Percentiles rank a stretch among this genome's conserved stretches.
Conservation (phyloP, 2,797 vertebrate species). For the Micromesistius poutassou region DNA sequence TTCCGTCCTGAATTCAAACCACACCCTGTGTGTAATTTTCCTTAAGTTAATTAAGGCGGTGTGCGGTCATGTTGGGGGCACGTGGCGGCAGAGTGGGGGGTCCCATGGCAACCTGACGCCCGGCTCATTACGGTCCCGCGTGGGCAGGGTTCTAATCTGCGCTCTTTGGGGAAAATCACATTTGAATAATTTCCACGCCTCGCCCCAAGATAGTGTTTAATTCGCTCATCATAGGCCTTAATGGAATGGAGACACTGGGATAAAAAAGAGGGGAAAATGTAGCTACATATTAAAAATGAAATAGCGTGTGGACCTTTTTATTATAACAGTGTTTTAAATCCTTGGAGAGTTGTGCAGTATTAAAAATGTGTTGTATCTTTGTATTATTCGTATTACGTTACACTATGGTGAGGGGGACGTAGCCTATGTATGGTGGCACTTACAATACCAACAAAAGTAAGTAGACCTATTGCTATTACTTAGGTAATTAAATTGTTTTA, state of each 20-base stretch:
- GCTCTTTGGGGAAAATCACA: conserved; percentile 66
- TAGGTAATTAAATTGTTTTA: too few species aligned
- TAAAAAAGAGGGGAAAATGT: neutral
- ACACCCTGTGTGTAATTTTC: conserved; percentile 65
- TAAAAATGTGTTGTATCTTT: neutral
- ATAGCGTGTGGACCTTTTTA: conserved; percentile 1
- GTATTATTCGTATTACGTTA: neutral
- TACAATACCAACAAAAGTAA: too few species aligned
- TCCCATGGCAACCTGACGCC: conserved; percentile 65
- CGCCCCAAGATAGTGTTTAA: conserved; percentile 56
- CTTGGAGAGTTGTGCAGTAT: neutral
- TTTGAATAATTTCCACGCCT: conserved; percentile 62
- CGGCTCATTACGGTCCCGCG: conserved; percentile 62
- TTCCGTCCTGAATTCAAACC: conserved; percentile 54
- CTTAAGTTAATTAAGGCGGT: conserved; percentile 65
- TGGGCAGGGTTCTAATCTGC: conserved; percentile 57
- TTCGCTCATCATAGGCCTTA: conserved; percentile 43
- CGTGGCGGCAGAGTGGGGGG: conserved; percentile 60
- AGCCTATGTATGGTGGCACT: too few species aligned
- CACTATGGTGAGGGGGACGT: too few species aligned
- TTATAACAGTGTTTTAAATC: too few species aligned
- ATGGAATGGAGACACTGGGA: conserved; percentile 47
- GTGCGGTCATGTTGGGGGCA: conserved; percentile 67
- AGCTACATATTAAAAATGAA: conserved; percentile 19
- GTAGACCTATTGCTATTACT: neutral